Conservation (phyloP, 2,113 vertebrate genomes). For the Muntiacus muntjak region DNA sequence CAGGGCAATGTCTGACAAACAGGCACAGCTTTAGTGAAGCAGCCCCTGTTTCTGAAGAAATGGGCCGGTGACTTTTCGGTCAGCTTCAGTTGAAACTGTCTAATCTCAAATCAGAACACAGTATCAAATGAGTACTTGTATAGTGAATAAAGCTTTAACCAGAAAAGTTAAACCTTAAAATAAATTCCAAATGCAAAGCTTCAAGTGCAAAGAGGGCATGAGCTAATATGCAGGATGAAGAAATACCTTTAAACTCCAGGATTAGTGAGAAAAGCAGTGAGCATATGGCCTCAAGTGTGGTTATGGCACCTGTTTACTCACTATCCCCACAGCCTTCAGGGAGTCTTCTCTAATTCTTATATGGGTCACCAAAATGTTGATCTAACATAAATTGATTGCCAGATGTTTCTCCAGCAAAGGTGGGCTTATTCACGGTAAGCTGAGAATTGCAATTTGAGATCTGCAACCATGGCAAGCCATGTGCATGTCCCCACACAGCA, state of each 20-base stretch:
- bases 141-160: not conserved
- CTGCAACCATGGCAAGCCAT: not conserved
- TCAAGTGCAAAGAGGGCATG: not conserved
- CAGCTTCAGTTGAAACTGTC: not conserved
- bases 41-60: not conserved
- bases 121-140: not conserved
- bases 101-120: not conserved
- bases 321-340: not conserved
- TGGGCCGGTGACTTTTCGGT: not conserved
- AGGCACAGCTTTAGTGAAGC: not conserved
- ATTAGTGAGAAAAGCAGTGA: not conserved
- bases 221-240: not conserved
- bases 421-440: not conserved
- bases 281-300: not conserved
- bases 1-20: not conserved
- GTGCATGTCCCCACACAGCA: not conserved
- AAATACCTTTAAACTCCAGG: not conserved
- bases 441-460: not conserved
- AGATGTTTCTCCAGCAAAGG: not conserved
- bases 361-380: not conserved
- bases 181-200: not conserved
- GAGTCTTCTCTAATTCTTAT: not conserved
- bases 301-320: not conserved
- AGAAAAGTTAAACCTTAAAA: not conserved
- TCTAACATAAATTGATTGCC: not conserved